Base-by-base conservation (phyloP, 2,113 vertebrate genomes). In the Aleadryas rufinucha region DNA sequence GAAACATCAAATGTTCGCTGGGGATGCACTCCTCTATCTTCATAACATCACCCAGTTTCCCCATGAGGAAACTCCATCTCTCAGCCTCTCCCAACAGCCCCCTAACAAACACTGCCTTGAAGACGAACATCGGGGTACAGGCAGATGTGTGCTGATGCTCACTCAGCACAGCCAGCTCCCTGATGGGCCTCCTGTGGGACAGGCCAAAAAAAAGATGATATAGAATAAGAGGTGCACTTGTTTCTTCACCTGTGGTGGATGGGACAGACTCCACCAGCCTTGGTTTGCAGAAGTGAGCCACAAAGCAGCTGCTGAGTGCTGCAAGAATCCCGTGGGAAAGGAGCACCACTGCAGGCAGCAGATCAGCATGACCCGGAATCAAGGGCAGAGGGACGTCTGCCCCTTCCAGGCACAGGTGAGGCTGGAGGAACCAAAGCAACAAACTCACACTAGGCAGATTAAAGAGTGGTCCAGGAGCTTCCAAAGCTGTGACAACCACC, bases 1-100 rank as follows among this genome's bases (percentile, higher is more conserved):
- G 84, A 52, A 80, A 76, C 31, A 44, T 8, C 0, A 0, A 28
- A 19, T 1, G 10, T 50, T 66, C 2, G 0, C 54, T 52, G 69
- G 37, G n/a, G 49, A 71, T 53, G 27, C n/a, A 13, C 28, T 61
- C 9, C 27, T 45, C 35, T n/a, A 26, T 49, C 66, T 47, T 60
- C 35, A 1, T 23, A 45, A 61, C 41, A 45, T 45, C 57, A 53
- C 12, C 28, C 31, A 19, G 27, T 26, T 68, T 35, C 47, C 42
- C 13, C 44, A 20, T 11, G 8, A 80, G 60, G 52, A 70, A 81
- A 84, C 35, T 54, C 68, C 35, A 52, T n/a, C 41, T 74, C 80
- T 41, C 52, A 37, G 47, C 19, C 60, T 94, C 41, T 79, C 44
- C 80, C 65, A 64, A 22, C 1, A 78, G 53, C 3, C 10, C 7